Evolutionary conservation across 1,140 invertebrate genomes (phyloP).

Genomic region (Gryllus bimaculatus): DNA sequence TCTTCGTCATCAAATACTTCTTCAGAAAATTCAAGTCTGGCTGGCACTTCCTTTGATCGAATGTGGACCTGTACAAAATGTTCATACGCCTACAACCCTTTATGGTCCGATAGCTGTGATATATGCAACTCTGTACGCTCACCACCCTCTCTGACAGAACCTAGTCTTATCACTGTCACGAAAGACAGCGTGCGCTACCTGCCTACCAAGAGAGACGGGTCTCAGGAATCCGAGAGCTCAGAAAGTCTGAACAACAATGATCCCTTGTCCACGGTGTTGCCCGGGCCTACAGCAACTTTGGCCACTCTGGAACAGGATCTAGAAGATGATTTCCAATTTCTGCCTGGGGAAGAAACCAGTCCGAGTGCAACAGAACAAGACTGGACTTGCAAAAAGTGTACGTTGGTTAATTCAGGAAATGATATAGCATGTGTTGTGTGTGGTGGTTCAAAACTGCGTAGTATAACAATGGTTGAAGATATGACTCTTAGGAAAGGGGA

Average conservation of each 20-base stretch:
- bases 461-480: conserved; percentile 51
- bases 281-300: conserved; percentile 30
- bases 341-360: conserved; percentile 31
- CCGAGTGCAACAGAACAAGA: conserved; percentile 32
- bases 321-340: conserved; percentile 40
- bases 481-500: conserved; percentile 61
- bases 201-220: conserved; percentile 33
- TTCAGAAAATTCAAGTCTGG: conserved; percentile 15
- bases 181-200: conserved; percentile 46
- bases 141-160: conserved; percentile 51
- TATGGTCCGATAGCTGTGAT: conserved; percentile 66
- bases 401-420: conserved; percentile 62
- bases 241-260: conserved; percentile 18
- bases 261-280: conserved; percentile 7
- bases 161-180: conserved; percentile 57
- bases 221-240: conserved; percentile 6
- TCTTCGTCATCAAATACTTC: conserved; percentile 18
- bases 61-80: conserved; percentile 83
- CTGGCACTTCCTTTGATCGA: conserved; percentile 37
- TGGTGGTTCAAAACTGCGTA: conserved; percentile 65
- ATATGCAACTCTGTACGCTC: conserved; percentile 60
- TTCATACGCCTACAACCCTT: conserved; percentile 77
- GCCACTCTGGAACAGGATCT: conserved; percentile 38
- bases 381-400: conserved; percentile 84
- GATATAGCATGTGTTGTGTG: conserved; percentile 69